Base-by-base conservation (phyloP, 2,888 invertebrate species). In the Serrognathus titanus region DNA sequence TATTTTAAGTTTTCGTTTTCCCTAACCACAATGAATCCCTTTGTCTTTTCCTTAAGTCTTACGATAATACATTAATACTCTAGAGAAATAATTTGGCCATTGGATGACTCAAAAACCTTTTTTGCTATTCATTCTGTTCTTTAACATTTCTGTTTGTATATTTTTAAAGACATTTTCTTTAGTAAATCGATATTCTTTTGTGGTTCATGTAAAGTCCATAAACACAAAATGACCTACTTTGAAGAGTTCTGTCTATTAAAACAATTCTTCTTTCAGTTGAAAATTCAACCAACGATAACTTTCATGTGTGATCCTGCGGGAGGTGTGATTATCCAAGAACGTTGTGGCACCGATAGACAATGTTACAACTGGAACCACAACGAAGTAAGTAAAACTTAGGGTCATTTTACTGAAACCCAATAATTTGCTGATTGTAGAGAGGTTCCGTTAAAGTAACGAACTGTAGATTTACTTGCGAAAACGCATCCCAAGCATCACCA, bases 221-320 rank as follows among this genome's bases (percentile, higher is more conserved):
- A 16, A 16, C 16, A 31, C 24, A 31, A 31, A 7, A 31, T 7
- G 24, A 31, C 4, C 6, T 31, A 31, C 24, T 31, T 31, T 2
- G 24, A 5, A 31, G 7, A 31, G 6, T 31, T 7, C 6, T 31
- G 4, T 6, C 24, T 3, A 31, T 3, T 31, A 31, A 31, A 6
- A 31, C 5, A 31, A 31, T 31, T 60, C 63, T 56, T 50, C 51
- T 68, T 69, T 13, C 71, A 85, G 81, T 81, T 82, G 50, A 79
- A 83, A 37, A 80, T 82, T 58, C 88, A 88, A 49, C 88, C 88
- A 2, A 78, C 81, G 40, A 85, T 90, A 2, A 82, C 85, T 66
- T 90, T 92, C 69, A 85, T 84, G 69, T 92, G 91, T 74, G 85
- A 89, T 69, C 80, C 79, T 35, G 78, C 81, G 54, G 89, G 89